Evolutionary conservation across 2,113 vertebrate genomes (phyloP).

Genomic region (Neofelis nebulosa): DNA sequence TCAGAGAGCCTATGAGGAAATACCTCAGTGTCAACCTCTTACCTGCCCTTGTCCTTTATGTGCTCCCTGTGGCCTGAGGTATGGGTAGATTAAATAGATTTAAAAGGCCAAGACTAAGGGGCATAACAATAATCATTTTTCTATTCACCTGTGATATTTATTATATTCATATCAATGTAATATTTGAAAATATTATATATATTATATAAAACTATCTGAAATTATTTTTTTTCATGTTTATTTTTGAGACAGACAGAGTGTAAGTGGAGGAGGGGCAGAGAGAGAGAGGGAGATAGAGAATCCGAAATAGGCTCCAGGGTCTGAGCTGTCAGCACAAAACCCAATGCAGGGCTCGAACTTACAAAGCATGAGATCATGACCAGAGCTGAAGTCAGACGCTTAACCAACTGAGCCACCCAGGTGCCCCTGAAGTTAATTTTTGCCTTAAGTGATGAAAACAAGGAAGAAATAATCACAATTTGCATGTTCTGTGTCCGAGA

Average conservation of each 20-base stretch:
- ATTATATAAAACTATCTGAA: conserved; percentile 1
- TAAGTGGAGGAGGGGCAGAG: no score
- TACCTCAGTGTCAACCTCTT: background rate
- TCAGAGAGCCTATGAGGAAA: background rate
- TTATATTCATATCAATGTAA: background rate
- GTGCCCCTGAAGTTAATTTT: background rate
- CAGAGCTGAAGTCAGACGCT: no score
- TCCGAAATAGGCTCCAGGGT: no score
- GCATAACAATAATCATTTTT: background rate
- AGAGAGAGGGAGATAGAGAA: no score
- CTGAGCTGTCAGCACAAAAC: no score
- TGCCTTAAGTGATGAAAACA: background rate
- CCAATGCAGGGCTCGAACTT: no score
- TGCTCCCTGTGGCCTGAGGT: background rate
- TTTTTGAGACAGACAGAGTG: no score
- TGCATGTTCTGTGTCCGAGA: background rate
- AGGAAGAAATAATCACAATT: background rate
- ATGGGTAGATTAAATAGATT: background rate
- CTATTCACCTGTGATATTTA: background rate
- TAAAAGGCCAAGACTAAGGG: background rate
- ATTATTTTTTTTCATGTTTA: background rate
- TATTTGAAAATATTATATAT: background rate
- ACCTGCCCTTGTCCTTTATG: no score
- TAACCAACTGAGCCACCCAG: no score
- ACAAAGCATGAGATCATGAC: no score